phyloP scores from a whole-genome alignment of 2,113 vertebrate genomes.

The Oreochromis niloticus region DNA sequence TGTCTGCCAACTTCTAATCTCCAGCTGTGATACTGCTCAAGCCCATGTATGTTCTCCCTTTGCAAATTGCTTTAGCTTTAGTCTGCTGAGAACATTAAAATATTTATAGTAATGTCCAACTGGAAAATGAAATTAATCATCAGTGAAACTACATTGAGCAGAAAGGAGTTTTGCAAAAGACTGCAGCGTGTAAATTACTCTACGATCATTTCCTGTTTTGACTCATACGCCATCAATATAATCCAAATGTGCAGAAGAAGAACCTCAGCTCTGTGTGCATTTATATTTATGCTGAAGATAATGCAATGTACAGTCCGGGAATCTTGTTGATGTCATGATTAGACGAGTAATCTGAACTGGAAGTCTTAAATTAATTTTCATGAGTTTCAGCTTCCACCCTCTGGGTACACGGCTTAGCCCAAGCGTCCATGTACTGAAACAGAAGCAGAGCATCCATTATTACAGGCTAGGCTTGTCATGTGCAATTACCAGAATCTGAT shows the following conservation, averaged over 20 bases:
- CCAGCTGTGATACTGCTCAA: neutral
- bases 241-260: neutral
- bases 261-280: neutral
- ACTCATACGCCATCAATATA: neutral
- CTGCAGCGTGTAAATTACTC: neutral
- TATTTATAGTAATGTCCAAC: neutral
- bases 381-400: neutral
- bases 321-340: constrained; percentile 25
- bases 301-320: neutral
- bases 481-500: constrained; percentile 30
- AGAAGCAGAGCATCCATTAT: constrained; percentile 27
- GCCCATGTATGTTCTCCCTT: neutral
- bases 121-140: neutral
- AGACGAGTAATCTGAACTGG: neutral
- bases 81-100: neutral
- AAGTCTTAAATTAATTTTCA: neutral
- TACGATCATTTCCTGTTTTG: neutral
- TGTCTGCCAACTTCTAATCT: neutral
- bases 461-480: constrained; percentile 5
- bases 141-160: neutral
- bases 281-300: constrained; percentile 18
- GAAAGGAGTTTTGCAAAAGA: neutral
- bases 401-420: neutral
- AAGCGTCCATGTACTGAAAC: constrained; percentile 1
- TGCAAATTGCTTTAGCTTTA: neutral